Evolutionary conservation across 1,140 invertebrate species (phyloP).

Genomic region (Steinernema khuongi): DNA sequence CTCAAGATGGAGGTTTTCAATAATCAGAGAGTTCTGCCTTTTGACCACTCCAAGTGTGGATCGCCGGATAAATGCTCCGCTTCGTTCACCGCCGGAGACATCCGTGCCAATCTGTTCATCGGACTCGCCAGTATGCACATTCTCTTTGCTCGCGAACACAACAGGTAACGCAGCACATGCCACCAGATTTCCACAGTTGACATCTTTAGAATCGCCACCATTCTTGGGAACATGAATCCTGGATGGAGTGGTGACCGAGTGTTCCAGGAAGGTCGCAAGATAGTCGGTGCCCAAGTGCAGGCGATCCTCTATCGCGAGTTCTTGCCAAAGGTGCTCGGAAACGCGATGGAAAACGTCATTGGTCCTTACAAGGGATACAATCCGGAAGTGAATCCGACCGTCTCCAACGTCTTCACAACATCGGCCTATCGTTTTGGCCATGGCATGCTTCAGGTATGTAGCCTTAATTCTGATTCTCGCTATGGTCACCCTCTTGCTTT

Average conservation of each 20-base stretch:
- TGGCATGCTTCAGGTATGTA: slow-evolving; percentile 61
- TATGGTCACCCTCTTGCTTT: not conserved
- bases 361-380: slow-evolving; percentile 65
- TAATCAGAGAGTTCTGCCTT: slow-evolving; percentile 50
- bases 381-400: slow-evolving; percentile 61
- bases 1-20: slow-evolving; percentile 57
- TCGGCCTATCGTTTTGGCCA: slow-evolving; percentile 69
- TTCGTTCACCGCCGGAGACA: slow-evolving; percentile 55
- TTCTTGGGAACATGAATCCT: slow-evolving; percentile 41
- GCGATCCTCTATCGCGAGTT: slow-evolving; percentile 49
- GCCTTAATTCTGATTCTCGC: not conserved
- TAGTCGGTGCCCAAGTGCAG: slow-evolving; percentile 62
- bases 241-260: slow-evolving; percentile 44
- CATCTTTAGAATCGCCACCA: slow-evolving; percentile 43
- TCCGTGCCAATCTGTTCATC: slow-evolving; percentile 56
- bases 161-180: slow-evolving; percentile 36
- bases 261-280: slow-evolving; percentile 63
- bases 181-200: not conserved
- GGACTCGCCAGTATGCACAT: slow-evolving; percentile 57
- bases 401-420: slow-evolving; percentile 68
- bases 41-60: slow-evolving; percentile 51
- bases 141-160: slow-evolving; percentile 56
- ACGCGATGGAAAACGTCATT: slow-evolving; percentile 49
- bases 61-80: slow-evolving; percentile 45
- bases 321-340: slow-evolving; percentile 52